Percentiles rank a stretch among this genome's conserved stretches.
Evolutionary conservation across 2,113 vertebrate genomes (phyloP).

Genomic region (Heptranchias perlo): DNA sequence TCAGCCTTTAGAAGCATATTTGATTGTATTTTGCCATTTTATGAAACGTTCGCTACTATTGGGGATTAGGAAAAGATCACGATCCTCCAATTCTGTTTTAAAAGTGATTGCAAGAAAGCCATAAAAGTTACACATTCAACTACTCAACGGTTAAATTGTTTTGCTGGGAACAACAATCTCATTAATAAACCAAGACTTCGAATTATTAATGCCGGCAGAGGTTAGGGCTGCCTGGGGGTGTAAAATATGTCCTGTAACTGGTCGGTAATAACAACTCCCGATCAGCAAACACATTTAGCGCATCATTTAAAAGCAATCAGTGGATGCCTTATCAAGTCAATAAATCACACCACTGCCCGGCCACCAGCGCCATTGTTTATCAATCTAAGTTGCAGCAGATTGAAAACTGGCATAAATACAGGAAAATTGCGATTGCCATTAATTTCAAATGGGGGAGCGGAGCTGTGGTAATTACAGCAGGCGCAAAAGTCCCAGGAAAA

Average conservation of each 20-base stretch:
- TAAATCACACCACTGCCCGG: neutral
- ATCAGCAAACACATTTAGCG: slow-evolving; percentile 28
- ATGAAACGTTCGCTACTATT: neutral
- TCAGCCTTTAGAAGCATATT: neutral
- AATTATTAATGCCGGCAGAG: slow-evolving; percentile 22
- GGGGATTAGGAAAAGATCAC: neutral
- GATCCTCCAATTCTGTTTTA: neutral
- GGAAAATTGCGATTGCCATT: neutral
- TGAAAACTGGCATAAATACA: neutral
- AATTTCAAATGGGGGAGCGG: neutral
- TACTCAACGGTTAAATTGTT: neutral
- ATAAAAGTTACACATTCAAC: neutral
- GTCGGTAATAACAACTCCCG: neutral
- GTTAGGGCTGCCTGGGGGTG: neutral
- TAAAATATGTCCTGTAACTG: slow-evolving; percentile 28
- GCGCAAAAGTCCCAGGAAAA: neutral
- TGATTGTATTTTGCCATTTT: neutral
- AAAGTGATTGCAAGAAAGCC: neutral
- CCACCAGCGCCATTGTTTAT: neutral
- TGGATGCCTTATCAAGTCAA: slow-evolving; percentile 19
- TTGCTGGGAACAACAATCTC: slow-evolving; percentile 16
- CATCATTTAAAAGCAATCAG: slow-evolving; percentile 31
- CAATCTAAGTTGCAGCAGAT: neutral
- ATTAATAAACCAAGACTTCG: slow-evolving; percentile 30
- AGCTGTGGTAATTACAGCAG: neutral